Base-by-base conservation (phyloP, 2,113 vertebrate species). In the Cololabis saira region DNA sequence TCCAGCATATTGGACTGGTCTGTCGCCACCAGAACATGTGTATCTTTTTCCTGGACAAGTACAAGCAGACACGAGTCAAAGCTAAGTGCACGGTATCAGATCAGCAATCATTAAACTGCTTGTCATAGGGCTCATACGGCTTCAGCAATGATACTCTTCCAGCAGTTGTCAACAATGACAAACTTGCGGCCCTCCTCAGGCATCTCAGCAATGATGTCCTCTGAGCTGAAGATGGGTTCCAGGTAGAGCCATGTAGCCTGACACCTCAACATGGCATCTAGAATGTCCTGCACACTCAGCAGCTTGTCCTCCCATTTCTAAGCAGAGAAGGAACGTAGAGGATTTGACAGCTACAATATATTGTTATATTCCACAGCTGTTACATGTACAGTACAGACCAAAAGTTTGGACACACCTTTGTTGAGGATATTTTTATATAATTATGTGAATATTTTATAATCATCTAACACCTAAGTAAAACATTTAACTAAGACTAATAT, bases 211-310 rank as follows among this genome's bases (percentile, higher is more conserved):
- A 95, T 90, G 66, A 98, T 96, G 68, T 98, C 96, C 80, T 95
- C 93, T 0, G 96, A 97, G 88, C 95, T 97, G 88, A 98, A 98
- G 87, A 98, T 98, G 12, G 96, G 94, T 64, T 98, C 96, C 18
- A 98, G 90, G 86, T 98, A 97, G 9, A 98, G 85, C 96, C 96
- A 98, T 0, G 94, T 95, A 22, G 90, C 82, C 83, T 98, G 96
- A 71, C 96, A 97, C 74, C 92, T 93, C 71, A 96, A 77, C 94
- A 95, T 95, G 55, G 85, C 87, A 71, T 98, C 96, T 70, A 98
- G 52, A 76, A 95, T 96, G 27, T 95, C 95, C 89, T 98, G 96
- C 83, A 97, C 91, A 12, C 82, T 82, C 63, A 91, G 16, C 11
- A 98, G 83, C 72, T 95, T 96, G 44, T 95, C 91, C 86, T 93